Percentiles rank a stretch among this genome's conserved stretches.
phyloP scores from a whole-genome alignment of 2,113 vertebrate species.

The Amphiprion ocellaris region DNA sequence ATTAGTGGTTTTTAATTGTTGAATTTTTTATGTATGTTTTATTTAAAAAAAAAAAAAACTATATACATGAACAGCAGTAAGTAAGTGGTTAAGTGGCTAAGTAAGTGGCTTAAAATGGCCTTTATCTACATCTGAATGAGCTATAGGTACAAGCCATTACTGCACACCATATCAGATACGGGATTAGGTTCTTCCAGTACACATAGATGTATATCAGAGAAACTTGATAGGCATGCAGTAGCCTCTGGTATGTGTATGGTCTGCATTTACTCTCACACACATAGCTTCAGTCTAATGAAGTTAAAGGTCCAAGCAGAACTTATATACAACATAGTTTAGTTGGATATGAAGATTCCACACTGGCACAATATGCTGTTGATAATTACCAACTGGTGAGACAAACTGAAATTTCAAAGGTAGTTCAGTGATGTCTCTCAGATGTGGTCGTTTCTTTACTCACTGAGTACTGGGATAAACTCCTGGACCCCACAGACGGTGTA shows the following conservation, averaged over 20 bases:
- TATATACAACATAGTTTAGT: neutral
- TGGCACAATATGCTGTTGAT: neutral
- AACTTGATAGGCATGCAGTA: constrained; percentile 54
- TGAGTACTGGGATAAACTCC: constrained; percentile 4
- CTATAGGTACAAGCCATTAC: constrained; percentile 57
- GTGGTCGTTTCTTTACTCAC: neutral
- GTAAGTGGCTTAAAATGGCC: constrained; percentile 38
- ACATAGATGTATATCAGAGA: constrained; percentile 66
- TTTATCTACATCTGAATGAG: constrained; percentile 58
- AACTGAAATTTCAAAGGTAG: neutral
- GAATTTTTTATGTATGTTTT: neutral
- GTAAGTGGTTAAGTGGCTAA: constrained; percentile 25
- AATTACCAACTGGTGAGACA: neutral
- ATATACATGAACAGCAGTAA: neutral
- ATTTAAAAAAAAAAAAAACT: neutral
- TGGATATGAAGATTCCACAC: neutral
- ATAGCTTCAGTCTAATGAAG: neutral
- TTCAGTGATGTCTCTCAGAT: neutral
- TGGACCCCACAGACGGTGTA: neutral
- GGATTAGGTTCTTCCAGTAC: constrained; percentile 61
- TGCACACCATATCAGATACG: constrained; percentile 54
- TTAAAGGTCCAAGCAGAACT: constrained; percentile 7
- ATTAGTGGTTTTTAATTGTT: neutral
- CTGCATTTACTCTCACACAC: constrained; percentile 25
- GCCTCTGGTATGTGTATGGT: constrained; percentile 29